phyloP scores from a whole-genome alignment of 1,140 invertebrate species.

The Drosophila navojoa region DNA sequence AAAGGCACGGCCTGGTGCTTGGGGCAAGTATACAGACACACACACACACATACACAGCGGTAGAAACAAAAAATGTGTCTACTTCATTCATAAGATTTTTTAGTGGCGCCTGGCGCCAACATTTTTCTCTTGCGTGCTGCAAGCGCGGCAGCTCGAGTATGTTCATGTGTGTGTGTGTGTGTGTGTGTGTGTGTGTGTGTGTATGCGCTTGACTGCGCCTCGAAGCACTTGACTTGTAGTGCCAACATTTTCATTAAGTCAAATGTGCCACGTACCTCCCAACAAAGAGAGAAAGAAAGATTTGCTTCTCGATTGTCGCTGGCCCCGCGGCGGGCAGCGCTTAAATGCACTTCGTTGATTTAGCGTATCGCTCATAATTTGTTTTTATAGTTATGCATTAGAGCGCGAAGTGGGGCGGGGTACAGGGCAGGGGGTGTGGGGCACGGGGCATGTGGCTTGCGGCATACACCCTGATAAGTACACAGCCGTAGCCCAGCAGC shows the following conservation, averaged over 20 bases:
- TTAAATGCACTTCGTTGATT: slow-evolving; percentile 74
- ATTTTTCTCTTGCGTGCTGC: slow-evolving; percentile 79
- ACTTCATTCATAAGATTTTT: slow-evolving; percentile 81
- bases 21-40: background rate
- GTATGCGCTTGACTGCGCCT: slow-evolving; percentile 61
- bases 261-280: slow-evolving; percentile 64
- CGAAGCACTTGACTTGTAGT: slow-evolving; percentile 83
- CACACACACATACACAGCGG: slow-evolving; percentile 14
- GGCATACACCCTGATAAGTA: slow-evolving; percentile 41
- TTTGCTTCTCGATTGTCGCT: slow-evolving; percentile 33
- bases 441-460: too few species aligned
- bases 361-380: slow-evolving; percentile 83
- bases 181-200: slow-evolving; percentile 13
- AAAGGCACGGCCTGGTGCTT: too few species aligned
- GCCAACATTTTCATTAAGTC: slow-evolving; percentile 83
- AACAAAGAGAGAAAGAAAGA: slow-evolving; percentile 31
- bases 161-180: slow-evolving; percentile 21
- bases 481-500: slow-evolving; percentile 21
- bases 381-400: slow-evolving; percentile 81
- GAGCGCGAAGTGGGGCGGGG: slow-evolving; percentile 40
- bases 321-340: slow-evolving; percentile 20
- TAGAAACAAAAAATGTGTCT: slow-evolving; percentile 71
- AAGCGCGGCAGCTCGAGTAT: slow-evolving; percentile 53
- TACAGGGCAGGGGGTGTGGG: too few species aligned
- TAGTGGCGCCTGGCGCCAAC: slow-evolving; percentile 80